Evolutionary conservation across 2,888 invertebrate genomes (phyloP).

Genomic region (Villa cingulata): DNA sequence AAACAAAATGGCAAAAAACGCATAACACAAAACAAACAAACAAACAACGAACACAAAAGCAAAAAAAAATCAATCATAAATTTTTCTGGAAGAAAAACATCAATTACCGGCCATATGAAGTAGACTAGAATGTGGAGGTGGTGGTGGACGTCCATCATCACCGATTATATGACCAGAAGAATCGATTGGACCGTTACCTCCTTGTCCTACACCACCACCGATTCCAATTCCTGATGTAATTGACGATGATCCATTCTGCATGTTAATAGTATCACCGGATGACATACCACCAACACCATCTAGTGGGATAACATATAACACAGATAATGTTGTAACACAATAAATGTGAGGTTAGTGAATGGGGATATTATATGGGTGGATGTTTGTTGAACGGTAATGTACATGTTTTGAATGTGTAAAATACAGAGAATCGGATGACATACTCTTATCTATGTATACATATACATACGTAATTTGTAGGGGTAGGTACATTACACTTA

Average conservation of each 20-base stretch:
- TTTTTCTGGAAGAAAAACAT: not conserved
- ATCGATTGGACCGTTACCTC: slow-evolving; percentile 1
- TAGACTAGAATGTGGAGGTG: slow-evolving; percentile 55
- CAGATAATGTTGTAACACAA: not conserved
- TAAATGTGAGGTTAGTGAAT: not conserved
- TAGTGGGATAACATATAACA: slow-evolving; percentile 2
- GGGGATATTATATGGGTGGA: not conserved
- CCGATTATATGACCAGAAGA: slow-evolving; percentile 26
- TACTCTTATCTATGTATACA: too few species aligned
- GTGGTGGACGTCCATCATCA: slow-evolving; percentile 59
- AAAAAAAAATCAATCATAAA: too few species aligned
- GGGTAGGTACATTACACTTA: too few species aligned
- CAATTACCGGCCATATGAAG: slow-evolving; percentile 69
- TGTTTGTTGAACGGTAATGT: too few species aligned
- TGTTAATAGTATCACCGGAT: slow-evolving; percentile 9
- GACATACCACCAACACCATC: slow-evolving; percentile 15
- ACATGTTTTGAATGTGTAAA: too few species aligned
- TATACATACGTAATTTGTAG: too few species aligned
- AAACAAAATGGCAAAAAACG: slow-evolving; percentile 14
- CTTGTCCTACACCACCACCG: slow-evolving; percentile 10
- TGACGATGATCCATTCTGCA: slow-evolving; percentile 10
- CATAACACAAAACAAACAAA: too few species aligned
- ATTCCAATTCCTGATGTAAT: slow-evolving; percentile 10
- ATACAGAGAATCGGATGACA: too few species aligned
- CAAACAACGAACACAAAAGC: too few species aligned